Evolutionary conservation across 1,140 invertebrate genomes (phyloP).

Genomic region (Pararge aegeria): DNA sequence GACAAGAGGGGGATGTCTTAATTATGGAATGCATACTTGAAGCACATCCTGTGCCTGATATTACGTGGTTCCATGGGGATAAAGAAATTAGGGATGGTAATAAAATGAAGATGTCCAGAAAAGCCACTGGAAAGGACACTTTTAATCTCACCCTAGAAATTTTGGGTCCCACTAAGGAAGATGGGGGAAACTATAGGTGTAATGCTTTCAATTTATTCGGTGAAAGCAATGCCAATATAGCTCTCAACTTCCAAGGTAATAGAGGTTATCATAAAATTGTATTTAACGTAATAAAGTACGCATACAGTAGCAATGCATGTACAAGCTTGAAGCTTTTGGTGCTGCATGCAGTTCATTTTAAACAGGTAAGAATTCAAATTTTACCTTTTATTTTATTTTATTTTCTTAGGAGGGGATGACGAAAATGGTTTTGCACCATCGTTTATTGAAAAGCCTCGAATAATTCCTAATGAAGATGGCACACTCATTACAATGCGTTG

Average conservation of each 20-base stretch:
- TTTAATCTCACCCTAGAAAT: constrained; percentile 96
- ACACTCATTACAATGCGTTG: constrained; percentile 98
- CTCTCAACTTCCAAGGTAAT: constrained; percentile 98
- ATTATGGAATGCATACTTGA: constrained; percentile 98
- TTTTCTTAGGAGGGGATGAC: constrained; percentile 89
- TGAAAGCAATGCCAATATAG: constrained; percentile 99
- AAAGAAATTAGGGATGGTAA: constrained; percentile 89
- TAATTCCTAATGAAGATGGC: constrained; percentile 97
- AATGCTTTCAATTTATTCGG: constrained; percentile 99
- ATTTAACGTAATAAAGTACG: constrained; percentile 54
- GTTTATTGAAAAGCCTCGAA: constrained; percentile 97
- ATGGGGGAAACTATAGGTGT: constrained; percentile 99
- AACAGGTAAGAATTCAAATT: constrained; percentile 13
- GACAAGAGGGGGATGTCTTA: constrained; percentile 95
- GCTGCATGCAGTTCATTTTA: constrained; percentile 52
- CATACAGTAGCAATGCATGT: constrained; percentile 75
- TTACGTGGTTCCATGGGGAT: constrained; percentile 95
- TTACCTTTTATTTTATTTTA: constrained; percentile 23
- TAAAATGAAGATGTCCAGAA: constrained; percentile 92
- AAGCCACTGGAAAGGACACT: constrained; percentile 92
- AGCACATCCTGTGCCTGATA: constrained; percentile 96
- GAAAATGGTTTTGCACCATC: constrained; percentile 94
- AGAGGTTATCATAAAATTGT: constrained; percentile 26
- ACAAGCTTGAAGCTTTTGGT: constrained; percentile 57
- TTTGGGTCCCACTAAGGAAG: constrained; percentile 94